Conservation (phyloP, 30 jellyfish, hydroid and myxozoan species). For the Aurelia coerulea region DNA sequence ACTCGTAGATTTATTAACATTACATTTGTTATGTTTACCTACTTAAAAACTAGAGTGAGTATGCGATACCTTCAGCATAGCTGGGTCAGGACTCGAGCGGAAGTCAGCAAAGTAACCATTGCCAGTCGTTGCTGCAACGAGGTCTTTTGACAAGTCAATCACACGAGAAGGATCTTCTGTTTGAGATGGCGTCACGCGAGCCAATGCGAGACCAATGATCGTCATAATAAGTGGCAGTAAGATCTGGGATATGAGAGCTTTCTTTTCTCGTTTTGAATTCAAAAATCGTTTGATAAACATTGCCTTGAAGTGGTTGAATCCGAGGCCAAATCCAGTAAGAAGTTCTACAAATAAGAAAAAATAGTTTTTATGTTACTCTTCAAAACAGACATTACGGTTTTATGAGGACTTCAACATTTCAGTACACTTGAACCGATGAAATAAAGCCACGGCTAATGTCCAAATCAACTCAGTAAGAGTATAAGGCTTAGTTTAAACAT, state of each 20-base stretch:
- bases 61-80: constrained; percentile 12
- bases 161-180: constrained; percentile 74
- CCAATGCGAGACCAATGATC: constrained; percentile 74
- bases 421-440: too few species aligned
- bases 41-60: too few species aligned
- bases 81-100: constrained; percentile 42
- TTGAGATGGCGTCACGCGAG: constrained; percentile 57
- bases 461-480: too few species aligned
- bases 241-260: constrained; percentile 81
- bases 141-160: constrained; percentile 47
- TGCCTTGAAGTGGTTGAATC: constrained; percentile 73
- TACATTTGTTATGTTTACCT: too few species aligned
- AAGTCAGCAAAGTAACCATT: constrained; percentile 78
- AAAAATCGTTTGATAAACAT: constrained; percentile 85
- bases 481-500: too few species aligned
- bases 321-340: constrained; percentile 72
- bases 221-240: constrained; percentile 75
- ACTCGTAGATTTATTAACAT: too few species aligned
- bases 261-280: constrained; percentile 80
- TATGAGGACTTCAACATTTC: too few species aligned
- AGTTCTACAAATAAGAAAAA: constrained; percentile 48
- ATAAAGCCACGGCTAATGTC: too few species aligned
- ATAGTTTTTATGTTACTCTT: too few species aligned
- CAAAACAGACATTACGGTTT: too few species aligned
- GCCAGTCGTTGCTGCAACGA: constrained; percentile 27